These are phyloP conservation scores for Hemiscyllium ocellatum DNA, from an alignment of 2,113 vertebrate genomes.

Conservation along the genomic window DNA sequence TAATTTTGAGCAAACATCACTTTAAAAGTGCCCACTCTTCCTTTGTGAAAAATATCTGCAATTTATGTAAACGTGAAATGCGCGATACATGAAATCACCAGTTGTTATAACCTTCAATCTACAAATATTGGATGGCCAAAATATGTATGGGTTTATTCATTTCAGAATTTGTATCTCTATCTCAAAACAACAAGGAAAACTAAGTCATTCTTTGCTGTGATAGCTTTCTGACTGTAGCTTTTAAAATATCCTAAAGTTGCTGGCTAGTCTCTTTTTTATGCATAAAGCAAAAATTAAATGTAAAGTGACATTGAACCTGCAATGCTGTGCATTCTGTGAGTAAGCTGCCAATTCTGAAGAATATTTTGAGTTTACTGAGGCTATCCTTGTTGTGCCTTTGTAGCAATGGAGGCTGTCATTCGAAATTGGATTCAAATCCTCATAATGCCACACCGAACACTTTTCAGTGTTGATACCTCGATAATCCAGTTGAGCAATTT, in stretches of 20 bases:
- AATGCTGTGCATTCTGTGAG: background rate
- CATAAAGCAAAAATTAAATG: no score
- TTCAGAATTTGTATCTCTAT: background rate
- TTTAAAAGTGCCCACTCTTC: background rate
- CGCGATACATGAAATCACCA: background rate
- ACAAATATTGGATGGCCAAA: background rate
- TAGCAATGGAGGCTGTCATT: background rate
- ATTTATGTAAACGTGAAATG: background rate
- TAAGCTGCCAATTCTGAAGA: background rate
- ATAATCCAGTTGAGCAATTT: conserved; percentile 11
- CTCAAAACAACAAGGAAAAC: background rate
- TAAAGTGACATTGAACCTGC: background rate
- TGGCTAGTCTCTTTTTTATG: background rate
- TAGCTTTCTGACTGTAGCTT: background rate
- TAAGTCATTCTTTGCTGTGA: background rate
- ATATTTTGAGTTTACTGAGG: background rate
- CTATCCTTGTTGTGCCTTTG: background rate
- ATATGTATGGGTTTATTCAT: background rate
- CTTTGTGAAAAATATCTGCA: background rate
- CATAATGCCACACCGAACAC: background rate
- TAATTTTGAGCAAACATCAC: background rate
- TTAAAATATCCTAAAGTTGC: background rate
- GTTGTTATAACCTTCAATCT: background rate
- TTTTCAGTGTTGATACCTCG: background rate
- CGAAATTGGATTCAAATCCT: conserved; percentile 3